These are phyloP conservation scores for Merluccius polli DNA, from an alignment of 2,797 vertebrate genomes.

Conservation along the genomic window DNA sequence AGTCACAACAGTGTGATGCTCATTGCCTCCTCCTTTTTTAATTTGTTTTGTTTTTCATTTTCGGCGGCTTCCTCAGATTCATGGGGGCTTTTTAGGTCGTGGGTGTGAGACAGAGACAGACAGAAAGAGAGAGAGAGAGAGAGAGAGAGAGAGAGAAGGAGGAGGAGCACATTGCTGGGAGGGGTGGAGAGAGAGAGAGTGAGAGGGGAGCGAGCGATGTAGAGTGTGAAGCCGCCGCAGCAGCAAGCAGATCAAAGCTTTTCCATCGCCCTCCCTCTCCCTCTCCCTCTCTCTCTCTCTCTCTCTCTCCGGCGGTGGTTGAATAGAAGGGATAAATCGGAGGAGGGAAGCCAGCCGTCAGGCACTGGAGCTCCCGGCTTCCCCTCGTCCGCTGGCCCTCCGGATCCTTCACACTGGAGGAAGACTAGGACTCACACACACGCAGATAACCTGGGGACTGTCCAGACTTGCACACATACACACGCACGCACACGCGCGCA, in stretches of 20 bases:
- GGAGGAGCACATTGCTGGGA: conserved; percentile 56
- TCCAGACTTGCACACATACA: background rate
- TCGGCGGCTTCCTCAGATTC: conserved; percentile 58
- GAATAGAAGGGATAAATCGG: conserved; percentile 53
- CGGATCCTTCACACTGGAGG: conserved; percentile 3
- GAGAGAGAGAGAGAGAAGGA: conserved; percentile 52
- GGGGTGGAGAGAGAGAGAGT: conserved; percentile 60
- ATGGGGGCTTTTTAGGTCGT: conserved; percentile 85
- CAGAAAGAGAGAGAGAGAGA: conserved; percentile 28
- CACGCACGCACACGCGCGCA: conserved; percentile 36
- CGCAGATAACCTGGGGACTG: conserved; percentile 19
- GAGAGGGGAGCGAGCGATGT: conserved; percentile 56
- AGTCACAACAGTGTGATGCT: conserved; percentile 23
- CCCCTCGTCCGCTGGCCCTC: conserved; percentile 51
- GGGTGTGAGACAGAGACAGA: conserved; percentile 39
- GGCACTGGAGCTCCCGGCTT: conserved; percentile 60
- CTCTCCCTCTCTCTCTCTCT: conserved; percentile 47
- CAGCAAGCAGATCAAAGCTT: conserved; percentile 71
- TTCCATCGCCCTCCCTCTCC: conserved; percentile 38
- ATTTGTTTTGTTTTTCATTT: conserved; percentile 7
- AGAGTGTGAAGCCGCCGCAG: conserved; percentile 76
- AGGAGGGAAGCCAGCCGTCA: conserved; percentile 48
- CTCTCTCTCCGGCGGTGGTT: conserved; percentile 47
- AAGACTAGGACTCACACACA: conserved; percentile 14
- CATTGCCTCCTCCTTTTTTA: conserved; percentile 26